Conservation (phyloP, 2,888 invertebrate genomes). For the Leucania comma region DNA sequence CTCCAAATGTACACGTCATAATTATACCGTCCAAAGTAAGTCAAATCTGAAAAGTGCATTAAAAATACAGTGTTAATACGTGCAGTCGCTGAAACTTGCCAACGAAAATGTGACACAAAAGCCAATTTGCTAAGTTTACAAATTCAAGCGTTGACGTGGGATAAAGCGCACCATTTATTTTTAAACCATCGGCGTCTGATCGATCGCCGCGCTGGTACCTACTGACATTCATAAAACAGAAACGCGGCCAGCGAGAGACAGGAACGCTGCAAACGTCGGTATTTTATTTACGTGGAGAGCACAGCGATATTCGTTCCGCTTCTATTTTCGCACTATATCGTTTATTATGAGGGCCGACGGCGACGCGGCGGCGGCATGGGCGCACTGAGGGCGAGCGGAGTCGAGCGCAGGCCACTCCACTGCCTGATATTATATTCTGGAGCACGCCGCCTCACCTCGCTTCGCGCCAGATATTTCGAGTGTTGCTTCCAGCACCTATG, state of each 20-base stretch:
- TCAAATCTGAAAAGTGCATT: constrained; percentile 46
- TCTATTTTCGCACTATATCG: constrained; percentile 89
- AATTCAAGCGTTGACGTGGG: constrained; percentile 68
- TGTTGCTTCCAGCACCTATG: constrained; percentile 89
- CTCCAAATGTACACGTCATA: constrained; percentile 8
- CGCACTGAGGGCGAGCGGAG: constrained; percentile 74
- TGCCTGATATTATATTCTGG: constrained; percentile 90
- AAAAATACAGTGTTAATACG: constrained; percentile 47
- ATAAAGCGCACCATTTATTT: constrained; percentile 77
- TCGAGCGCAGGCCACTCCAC: constrained; percentile 84
- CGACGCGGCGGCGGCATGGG: constrained; percentile 73
- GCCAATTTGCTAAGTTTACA: constrained; percentile 70
- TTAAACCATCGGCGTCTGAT: constrained; percentile 79
- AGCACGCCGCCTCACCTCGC: constrained; percentile 89
- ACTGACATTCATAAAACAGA: constrained; percentile 81
- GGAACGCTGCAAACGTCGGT: constrained; percentile 81
- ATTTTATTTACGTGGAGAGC: constrained; percentile 87
- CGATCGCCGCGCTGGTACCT: constrained; percentile 75
- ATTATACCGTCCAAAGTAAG: constrained; percentile 41
- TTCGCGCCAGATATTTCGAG: constrained; percentile 90
- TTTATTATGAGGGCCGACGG: constrained; percentile 83
- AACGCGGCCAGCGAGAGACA: constrained; percentile 80
- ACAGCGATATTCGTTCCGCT: constrained; percentile 81
- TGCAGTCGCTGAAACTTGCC: constrained; percentile 20
- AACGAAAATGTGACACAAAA: constrained; percentile 57